Evolutionary conservation across 1,140 invertebrate genomes (phyloP), one percentile per base, ranked within the genome.

Genomic region (Philotrypesis tridentata): DNA sequence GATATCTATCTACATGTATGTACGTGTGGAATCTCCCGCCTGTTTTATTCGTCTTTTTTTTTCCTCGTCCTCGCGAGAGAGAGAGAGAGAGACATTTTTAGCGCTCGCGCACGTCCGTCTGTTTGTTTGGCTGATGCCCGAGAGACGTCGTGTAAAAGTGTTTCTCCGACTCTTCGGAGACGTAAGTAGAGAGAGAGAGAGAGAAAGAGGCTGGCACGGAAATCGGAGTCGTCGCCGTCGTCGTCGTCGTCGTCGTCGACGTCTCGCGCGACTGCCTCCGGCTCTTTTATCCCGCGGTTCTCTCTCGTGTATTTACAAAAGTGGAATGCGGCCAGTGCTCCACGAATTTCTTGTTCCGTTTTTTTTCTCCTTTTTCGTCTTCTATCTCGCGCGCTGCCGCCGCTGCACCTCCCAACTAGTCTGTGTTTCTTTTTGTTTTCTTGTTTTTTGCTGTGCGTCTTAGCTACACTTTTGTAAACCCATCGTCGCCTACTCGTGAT

Each of bases 241-340:
- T 55, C 25, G 61, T 65, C 23, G 61, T 27, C 25, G 61, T 65
- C 27, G 25, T 17, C 61, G 61, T 55, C 61, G 61, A n/a, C 23
- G 61, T 65, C 25, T 65, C 23, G 61, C 25, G 61, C 61, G 25
- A 29, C 25, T 27, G 61, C 61, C 61, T 65, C 61, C 61, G 61
- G 61, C 61, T 65, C 61, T 27, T 23, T 25, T 27, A 29, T 55
- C 61, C 25, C 61, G 61, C 61, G 9, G 27, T 37, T 37, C 23
- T 25, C 23, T 25, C 61, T 9, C 63, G 33, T 68, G 40, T 79
- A 79, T 79, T 79, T 79, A 79, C 77, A 79, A 79, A 78, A 71
- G n/a, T 80, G 78, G 78, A 80, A 80, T 75, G 79, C 79, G 72
- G 72, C 60, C 40, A 40, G 37, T 75, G 79, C 79, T 80, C 79